Base-by-base conservation (phyloP, 2,113 vertebrate genomes). In the Chamaetylas fuelleborni region DNA sequence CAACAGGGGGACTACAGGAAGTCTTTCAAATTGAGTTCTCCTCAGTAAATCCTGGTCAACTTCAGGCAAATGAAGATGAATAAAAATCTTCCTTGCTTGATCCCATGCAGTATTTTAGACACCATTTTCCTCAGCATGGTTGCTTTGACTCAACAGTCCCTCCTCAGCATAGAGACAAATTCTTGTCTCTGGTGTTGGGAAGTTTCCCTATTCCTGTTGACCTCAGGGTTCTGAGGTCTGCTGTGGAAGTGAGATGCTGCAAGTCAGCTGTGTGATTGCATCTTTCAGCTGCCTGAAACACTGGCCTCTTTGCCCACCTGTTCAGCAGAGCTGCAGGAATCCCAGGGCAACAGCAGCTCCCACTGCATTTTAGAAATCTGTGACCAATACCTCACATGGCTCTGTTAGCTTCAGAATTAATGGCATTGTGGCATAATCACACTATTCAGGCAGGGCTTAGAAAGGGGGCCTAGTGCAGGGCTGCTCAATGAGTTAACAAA, bases 171-270 rank as follows among this genome's bases (percentile, higher is more conserved):
- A 0, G 25, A 65, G 45, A 54, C 50, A 83, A 70, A 83, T 94
- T 73, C 62, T 73, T 69, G 20, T 58, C 29, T 42, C 57, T 38
- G 58, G 26, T 43, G 29, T 90, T 76, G 28, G 54, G 79, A 92
- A 81, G 47, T 43, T 24, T 81, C 38, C 11, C 0, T 0, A 2
- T 66, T 92, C 50, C 67, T 0, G 0, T 1, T 57, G 54, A 65
- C 36, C 62, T 79, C 31, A 16, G 25, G 48, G 64, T 25, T 80
- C 71, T 40, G 38, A 66, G 58, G 47, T 80, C 33, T 86, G 62
- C 79, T 12, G 4, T 1, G 0, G 36, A 9, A 80, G 38, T 14
- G 47, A 77, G 50, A 25, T 9, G 54, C 74, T 87, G n/a, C n/a
- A 22, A 57, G 48, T 79, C 61, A 54, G 67, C 74, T 82, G 36